phyloP scores from a whole-genome alignment of 2,888 invertebrate genomes.

The Caenorhabditis parvicauda region DNA sequence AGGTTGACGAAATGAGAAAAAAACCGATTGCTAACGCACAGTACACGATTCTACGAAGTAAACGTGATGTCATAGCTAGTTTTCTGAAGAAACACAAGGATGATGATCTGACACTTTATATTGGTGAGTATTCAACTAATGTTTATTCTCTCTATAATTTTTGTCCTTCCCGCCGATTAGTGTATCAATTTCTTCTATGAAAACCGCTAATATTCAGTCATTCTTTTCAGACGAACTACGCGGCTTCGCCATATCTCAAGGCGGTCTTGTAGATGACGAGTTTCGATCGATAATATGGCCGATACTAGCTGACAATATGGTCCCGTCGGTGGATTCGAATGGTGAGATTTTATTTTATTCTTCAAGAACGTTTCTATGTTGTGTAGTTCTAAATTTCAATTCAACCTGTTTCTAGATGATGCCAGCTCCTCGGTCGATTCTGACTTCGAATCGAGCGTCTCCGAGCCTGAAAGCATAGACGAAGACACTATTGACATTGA shows the following conservation, averaged over 20 bases:
- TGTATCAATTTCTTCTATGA: not conserved
- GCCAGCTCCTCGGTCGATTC: slow-evolving; percentile 38
- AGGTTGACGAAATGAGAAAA: too few relatives aligned
- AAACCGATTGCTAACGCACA: slow-evolving; percentile 29
- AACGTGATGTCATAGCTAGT: slow-evolving; percentile 30
- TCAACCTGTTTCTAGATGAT: slow-evolving; percentile 14
- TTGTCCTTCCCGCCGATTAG: not conserved
- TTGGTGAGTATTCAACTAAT: slow-evolving; percentile 13
- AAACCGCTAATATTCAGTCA: not conserved
- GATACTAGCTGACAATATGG: slow-evolving; percentile 36
- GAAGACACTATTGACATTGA: too few relatives aligned
- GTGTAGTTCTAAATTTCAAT: not conserved
- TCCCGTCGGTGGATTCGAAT: slow-evolving; percentile 15
- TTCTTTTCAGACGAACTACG: slow-evolving; percentile 33
- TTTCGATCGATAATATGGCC: slow-evolving; percentile 51
- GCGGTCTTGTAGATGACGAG: slow-evolving; percentile 49
- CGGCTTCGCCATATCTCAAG: slow-evolving; percentile 39
- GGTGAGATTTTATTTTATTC: not conserved
- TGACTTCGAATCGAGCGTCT: slow-evolving; percentile 54
- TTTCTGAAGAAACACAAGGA: slow-evolving; percentile 31
- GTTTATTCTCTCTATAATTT: not conserved
- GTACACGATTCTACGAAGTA: slow-evolving; percentile 27
- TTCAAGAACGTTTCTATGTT: not conserved
- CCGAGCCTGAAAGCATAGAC: too few relatives aligned
- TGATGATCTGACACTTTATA: slow-evolving; percentile 31